Evolutionary conservation across 2,888 invertebrate species (phyloP), one percentile per base, ranked within the genome.

Genomic region (Iselma pallidipennis): DNA sequence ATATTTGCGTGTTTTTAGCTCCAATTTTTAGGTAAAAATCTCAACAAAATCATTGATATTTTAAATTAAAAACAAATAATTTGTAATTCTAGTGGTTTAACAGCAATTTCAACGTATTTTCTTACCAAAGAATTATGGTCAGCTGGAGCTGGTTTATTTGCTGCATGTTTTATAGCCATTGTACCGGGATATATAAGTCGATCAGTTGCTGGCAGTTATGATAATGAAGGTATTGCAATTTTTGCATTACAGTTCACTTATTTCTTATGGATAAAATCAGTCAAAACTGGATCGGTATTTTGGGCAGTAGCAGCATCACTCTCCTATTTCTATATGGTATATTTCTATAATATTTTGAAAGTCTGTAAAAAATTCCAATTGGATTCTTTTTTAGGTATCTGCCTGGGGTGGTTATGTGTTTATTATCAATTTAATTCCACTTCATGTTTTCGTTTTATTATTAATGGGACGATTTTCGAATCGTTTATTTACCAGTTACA

Each of bases 401-500:
- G 98, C 98, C 69, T 99, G 99, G 99, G 99, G 99, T 72, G 99
- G 99, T 67, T 99, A 99, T 79, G 98, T 99, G 42, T 99, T 98
- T 81, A 99, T 99, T 75, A 99, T 98, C 79, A 99, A 99, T 83
- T 84, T 99, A 77, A 98, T 99, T 70, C 99, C 99, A 0, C 87
- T 99, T 10, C 99, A 99, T 79, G 98, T 98, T 4, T 97, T 99
- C 83, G 91, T 91, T 2, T 84, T 99, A 42, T 84, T 99, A 49
- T 83, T 98, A 49, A 98, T 98, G 96, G 98, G 98, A 42, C 86
- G 98, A 56, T 98, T 91, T 83, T 97, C 97, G 1, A 91, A 91
- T 76, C 87, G 96, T 52, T 84, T 98, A 52, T 95, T 97, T 78
- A 94, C 94, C 72, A 97, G 98, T 77, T 99, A 99, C 82, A 91